Base-by-base conservation (phyloP, 1,140 invertebrate genomes). In the Achroia grisella region DNA sequence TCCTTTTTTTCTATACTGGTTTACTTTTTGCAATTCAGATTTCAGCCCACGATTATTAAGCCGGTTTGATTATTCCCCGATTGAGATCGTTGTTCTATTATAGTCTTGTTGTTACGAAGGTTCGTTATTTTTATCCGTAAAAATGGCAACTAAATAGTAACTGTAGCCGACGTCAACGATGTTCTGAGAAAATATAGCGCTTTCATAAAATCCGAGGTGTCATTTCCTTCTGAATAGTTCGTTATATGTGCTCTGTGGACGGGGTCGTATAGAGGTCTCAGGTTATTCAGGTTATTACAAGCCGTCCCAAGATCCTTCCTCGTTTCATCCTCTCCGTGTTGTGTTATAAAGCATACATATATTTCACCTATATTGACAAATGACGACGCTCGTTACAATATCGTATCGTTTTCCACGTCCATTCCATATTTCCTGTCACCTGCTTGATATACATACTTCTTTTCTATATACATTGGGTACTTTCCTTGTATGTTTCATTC, bases 291-390 rank as follows among this genome's bases (percentile, higher is more conserved):
- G 53, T 68, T 70, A 62, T 64, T 71, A 61, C 62, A 45, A 55
- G 47, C 44, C 41, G 54, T 52, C 48, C 49, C 55, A 48, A 54
- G 46, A 62, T 59, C 48, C 53, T 42, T 59, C 48, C 53, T 42
- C 51, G 52, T 58, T 39, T 33, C 14, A 23, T 34, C 39, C 12
- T 10, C 37, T 31, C 28, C 32, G 47, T 23, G 17, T 23, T 23
- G 52, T 49, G 54, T 60, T 61, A 71, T 62, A 71, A 66, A 67
- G 56, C 51, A 62, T 50, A 63, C 59, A 63, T 76, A 75, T 77
- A 78, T 73, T 62, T 69, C 52, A 36, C 43, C 48, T 46, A 44
- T 75, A 75, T 78, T 73, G 77, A 78, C 71, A 77, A 78, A 78
- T 70, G 60, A 68, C 61, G 46, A 39, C 39, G 39, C 67, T 77